phyloP scores from a whole-genome alignment of 2,113 vertebrate genomes.

The Odocoileus virginianus region DNA sequence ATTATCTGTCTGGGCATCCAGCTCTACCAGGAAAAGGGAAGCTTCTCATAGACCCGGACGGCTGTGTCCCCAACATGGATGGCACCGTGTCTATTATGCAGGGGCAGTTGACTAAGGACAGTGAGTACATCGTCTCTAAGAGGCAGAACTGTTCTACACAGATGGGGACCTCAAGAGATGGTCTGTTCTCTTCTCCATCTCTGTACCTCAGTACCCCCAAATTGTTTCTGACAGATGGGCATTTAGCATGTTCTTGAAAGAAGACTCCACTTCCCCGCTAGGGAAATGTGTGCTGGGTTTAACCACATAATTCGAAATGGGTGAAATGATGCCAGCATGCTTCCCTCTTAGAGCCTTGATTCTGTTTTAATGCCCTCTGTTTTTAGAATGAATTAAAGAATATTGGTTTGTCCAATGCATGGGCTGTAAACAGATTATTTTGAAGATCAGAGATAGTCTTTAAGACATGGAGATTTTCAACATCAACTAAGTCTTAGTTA shows the following conservation, averaged over 20 bases:
- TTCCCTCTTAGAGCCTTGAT: not conserved
- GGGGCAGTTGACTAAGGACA: not conserved
- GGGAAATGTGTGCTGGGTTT: not conserved
- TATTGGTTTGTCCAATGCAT: not conserved
- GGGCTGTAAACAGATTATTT: not conserved
- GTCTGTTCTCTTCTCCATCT: not conserved
- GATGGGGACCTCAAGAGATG: not conserved
- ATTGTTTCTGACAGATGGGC: slow-evolving; percentile 45
- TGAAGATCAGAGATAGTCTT: slow-evolving; percentile 1
- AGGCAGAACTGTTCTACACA: not conserved
- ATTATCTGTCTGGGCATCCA: not conserved
- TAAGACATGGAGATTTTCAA: not conserved
- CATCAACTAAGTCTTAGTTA: not conserved
- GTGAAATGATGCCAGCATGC: not conserved
- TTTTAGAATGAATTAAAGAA: slow-evolving; percentile 25
- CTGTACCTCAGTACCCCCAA: not conserved
- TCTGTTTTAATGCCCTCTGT: not conserved
- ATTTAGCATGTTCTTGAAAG: slow-evolving; percentile 42
- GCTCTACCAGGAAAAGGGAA: not conserved
- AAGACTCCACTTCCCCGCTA: not conserved
- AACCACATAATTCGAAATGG: slow-evolving; percentile 20
- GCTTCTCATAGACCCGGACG: not conserved
- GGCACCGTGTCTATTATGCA: not conserved
- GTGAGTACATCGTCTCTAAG: not conserved
- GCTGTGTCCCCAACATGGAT: not conserved